These are phyloP conservation scores for Neolamprologus modestus DNA, from an alignment of 2,113 vertebrate genomes.

Conservation along the genomic window DNA sequence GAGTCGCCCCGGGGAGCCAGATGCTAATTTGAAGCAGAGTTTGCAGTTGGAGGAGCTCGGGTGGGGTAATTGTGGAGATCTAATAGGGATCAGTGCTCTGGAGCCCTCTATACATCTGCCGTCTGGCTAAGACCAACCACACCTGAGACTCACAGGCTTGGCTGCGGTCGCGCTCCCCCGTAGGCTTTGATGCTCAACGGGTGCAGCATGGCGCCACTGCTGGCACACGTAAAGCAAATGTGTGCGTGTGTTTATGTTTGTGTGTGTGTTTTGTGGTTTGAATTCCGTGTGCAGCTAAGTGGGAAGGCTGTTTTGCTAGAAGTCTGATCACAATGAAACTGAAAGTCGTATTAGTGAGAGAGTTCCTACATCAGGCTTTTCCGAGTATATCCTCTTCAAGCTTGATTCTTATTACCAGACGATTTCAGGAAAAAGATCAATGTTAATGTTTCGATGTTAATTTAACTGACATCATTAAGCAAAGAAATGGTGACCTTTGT, in stretches of 20 bases:
- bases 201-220: constrained; percentile 34
- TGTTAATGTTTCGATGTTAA: background rate
- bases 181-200: constrained; percentile 35
- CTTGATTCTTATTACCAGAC: background rate
- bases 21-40: constrained; percentile 67
- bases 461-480: background rate
- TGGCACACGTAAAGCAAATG: constrained; percentile 1
- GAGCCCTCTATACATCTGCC: constrained; percentile 60
- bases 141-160: constrained; percentile 60
- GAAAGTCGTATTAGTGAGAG: background rate
- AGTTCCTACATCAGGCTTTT: background rate
- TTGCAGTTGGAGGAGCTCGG: background rate
- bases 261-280: constrained; percentile 36
- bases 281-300: constrained; percentile 1
- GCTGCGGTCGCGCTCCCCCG: constrained; percentile 30
- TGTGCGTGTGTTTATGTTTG: constrained; percentile 2
- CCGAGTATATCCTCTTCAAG: background rate
- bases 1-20: constrained; percentile 35
- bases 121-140: constrained; percentile 54
- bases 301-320: background rate
- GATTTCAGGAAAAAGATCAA: background rate
- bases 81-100: constrained; percentile 67
- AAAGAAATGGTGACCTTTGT: background rate
- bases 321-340: background rate
- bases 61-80: constrained; percentile 54